Percentiles rank a stretch among this genome's conserved stretches.
Evolutionary conservation across 2,888 invertebrate species (phyloP).

Genomic region (Yponomeuta plumbellus): DNA sequence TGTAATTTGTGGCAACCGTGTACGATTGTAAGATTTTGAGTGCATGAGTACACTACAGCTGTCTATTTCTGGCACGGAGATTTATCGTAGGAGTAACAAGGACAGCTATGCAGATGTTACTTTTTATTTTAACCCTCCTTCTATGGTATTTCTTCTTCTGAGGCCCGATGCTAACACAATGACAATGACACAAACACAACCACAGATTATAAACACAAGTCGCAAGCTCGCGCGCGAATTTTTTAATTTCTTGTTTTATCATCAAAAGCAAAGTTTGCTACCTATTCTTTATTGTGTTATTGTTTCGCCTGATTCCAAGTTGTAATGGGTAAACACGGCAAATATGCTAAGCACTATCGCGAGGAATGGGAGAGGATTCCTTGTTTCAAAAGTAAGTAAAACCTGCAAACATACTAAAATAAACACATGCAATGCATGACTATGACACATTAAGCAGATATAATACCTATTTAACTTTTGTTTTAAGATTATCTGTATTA

Average conservation of each 20-base stretch:
- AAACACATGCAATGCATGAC: not conserved
- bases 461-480: not conserved
- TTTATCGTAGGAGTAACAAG: no score
- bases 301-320: not conserved
- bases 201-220: no score
- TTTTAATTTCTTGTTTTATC: not conserved
- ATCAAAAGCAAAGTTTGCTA: not conserved
- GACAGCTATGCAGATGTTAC: no score
- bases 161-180: no score
- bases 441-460: not conserved
- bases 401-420: not conserved
- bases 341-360: constrained; percentile 6
- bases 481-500: not conserved
- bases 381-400: constrained; percentile 5
- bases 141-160: no score
- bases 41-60: no score
- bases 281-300: not conserved
- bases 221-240: not conserved
- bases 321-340: constrained; percentile 3
- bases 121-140: no score
- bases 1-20: no score
- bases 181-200: no score
- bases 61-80: no score
- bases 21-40: no score
- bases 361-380: constrained; percentile 7